Percentiles rank a stretch among this genome's conserved stretches.
These are phyloP conservation scores for Heteromyza rotundicornis DNA, from an alignment of 2,888 invertebrate genomes.

Conservation along the genomic window DNA sequence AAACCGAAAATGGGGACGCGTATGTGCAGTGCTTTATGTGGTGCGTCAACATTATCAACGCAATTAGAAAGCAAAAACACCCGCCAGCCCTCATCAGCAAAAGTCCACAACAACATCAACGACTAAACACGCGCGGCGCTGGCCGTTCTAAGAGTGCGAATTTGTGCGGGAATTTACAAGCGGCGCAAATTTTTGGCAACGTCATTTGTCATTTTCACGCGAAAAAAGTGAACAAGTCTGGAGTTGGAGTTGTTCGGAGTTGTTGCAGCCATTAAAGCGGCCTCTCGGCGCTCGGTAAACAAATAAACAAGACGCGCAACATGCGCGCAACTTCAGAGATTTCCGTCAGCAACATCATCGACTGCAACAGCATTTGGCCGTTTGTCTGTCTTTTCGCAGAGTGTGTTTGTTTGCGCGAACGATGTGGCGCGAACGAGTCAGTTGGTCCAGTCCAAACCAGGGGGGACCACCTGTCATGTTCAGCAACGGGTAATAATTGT, in stretches of 20 bases:
- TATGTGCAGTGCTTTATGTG: neutral
- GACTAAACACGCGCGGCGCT: neutral
- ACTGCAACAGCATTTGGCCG: slow-evolving; percentile 8
- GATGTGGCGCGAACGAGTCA: neutral
- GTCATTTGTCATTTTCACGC: neutral
- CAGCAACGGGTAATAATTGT: slow-evolving; percentile 5
- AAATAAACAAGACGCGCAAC: slow-evolving; percentile 3
- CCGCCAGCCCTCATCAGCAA: neutral
- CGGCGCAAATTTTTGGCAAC: neutral
- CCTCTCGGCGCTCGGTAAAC: neutral
- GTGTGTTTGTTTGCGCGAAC: neutral
- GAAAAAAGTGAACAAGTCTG: too few species aligned
- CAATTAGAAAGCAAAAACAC: neutral
- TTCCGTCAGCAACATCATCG: slow-evolving; percentile 5
- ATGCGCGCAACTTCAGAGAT: neutral
- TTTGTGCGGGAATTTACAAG: neutral
- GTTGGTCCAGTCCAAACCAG: neutral
- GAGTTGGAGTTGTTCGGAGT: too few species aligned
- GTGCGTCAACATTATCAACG: neutral
- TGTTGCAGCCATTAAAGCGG: too few species aligned
- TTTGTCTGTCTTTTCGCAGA: neutral
- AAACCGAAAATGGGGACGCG: too few species aligned
- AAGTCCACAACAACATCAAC: neutral
- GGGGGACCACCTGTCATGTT: slow-evolving; percentile 4
- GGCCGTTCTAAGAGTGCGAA: neutral